Conservation (phyloP, 2,888 invertebrate species). For the Tenthredo notha region DNA sequence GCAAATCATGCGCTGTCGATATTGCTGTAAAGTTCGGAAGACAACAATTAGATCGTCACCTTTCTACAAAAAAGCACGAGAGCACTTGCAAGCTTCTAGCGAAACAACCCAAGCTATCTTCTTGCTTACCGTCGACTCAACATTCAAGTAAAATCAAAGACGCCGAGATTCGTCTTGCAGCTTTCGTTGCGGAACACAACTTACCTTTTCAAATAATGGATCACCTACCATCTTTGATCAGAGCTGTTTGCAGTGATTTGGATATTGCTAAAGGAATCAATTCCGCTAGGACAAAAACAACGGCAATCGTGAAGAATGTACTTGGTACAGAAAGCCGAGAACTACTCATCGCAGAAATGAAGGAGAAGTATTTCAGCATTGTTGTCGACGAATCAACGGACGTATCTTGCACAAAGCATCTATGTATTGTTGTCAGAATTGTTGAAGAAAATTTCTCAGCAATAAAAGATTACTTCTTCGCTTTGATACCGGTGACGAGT, state of each 20-base stretch:
- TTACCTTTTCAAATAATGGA: slow-evolving; percentile 61
- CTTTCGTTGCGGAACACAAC: slow-evolving; percentile 64
- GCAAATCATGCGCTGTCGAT: neutral
- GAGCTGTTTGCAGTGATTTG: slow-evolving; percentile 60
- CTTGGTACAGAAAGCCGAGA: neutral
- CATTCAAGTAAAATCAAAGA: slow-evolving; percentile 48
- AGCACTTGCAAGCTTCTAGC: neutral
- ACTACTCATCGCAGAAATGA: neutral
- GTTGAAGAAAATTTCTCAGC: neutral
- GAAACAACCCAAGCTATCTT: neutral
- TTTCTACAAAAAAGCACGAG: neutral
- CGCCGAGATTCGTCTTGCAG: slow-evolving; percentile 58
- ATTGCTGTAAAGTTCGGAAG: neutral
- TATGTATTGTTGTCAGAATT: neutral
- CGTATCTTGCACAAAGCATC: neutral
- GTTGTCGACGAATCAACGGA: slow-evolving; percentile 3
- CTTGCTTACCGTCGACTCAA: neutral
- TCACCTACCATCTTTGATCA: slow-evolving; percentile 60
- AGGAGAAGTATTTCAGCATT: neutral
- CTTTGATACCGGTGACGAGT: neutral
- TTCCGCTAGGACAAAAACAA: slow-evolving; percentile 59
- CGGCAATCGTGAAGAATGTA: slow-evolving; percentile 61
- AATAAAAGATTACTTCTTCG: neutral
- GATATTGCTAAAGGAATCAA: slow-evolving; percentile 60
- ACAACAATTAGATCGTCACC: neutral